These are phyloP conservation scores for Pantala flavescens DNA, from an alignment of 1,140 invertebrate genomes.

Conservation along the genomic window DNA sequence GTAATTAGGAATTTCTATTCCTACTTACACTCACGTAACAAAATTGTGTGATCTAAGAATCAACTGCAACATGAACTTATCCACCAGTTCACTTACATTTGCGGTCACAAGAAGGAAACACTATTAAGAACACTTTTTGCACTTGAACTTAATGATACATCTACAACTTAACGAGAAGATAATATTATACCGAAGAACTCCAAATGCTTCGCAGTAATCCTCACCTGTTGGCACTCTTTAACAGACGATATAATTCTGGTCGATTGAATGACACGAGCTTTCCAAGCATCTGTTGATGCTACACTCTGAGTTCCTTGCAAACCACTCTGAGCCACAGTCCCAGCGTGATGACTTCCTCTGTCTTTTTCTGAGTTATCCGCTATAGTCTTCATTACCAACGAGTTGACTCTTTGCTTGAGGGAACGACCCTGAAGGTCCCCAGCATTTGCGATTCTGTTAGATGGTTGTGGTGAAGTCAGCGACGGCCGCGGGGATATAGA, in stretches of 20 bases:
- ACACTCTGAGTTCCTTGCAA: neutral
- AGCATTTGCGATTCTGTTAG: neutral
- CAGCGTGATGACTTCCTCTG: slow-evolving; percentile 18
- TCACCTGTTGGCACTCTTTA: slow-evolving; percentile 51
- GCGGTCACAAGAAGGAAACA: too few relatives aligned
- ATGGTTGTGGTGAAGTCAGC: neutral
- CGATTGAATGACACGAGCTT: slow-evolving; percentile 65
- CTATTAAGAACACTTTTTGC: too few relatives aligned
- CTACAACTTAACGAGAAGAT: too few relatives aligned
- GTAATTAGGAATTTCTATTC: too few relatives aligned
- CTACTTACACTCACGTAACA: too few relatives aligned
- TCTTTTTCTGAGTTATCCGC: slow-evolving; percentile 83
- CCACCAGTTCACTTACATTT: too few relatives aligned
- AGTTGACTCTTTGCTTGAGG: slow-evolving; percentile 77
- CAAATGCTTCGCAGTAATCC: too few relatives aligned
- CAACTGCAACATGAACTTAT: too few relatives aligned
- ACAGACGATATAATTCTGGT: slow-evolving; percentile 65
- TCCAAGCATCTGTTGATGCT: slow-evolving; percentile 53
- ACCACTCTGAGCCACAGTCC: slow-evolving; percentile 4
- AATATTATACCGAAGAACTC: too few relatives aligned
- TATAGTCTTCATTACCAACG: slow-evolving; percentile 73
- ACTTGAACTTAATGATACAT: too few relatives aligned
- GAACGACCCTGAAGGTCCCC: slow-evolving; percentile 29
- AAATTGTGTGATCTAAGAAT: too few relatives aligned
- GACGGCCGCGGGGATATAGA: neutral